These are phyloP conservation scores for Rutpela maculata DNA, from an alignment of 2,888 invertebrate genomes.

Conservation along the genomic window DNA sequence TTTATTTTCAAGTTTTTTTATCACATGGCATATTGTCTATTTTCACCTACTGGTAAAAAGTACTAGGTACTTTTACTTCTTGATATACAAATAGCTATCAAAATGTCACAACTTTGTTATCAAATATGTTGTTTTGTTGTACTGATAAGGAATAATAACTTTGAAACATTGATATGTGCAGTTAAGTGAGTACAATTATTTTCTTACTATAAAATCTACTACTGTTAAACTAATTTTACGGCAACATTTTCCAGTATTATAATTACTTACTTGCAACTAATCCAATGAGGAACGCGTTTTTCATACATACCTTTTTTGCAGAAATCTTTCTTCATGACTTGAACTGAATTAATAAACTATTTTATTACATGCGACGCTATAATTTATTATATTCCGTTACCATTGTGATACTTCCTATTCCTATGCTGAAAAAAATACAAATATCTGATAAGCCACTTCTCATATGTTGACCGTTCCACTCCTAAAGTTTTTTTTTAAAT, in stretches of 20 bases:
- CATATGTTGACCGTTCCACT: background rate
- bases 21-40: too few relatives aligned
- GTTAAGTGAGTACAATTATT: background rate
- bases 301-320: background rate
- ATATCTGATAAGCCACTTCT: background rate
- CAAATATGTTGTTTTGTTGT: too few relatives aligned
- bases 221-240: too few relatives aligned
- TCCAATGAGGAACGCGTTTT: background rate
- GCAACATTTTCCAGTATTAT: background rate
- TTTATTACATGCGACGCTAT: background rate
- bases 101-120: too few relatives aligned
- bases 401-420: constrained; percentile 4
- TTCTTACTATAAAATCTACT: too few relatives aligned
- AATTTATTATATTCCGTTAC: constrained; percentile 1
- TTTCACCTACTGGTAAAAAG: too few relatives aligned
- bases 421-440: background rate
- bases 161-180: background rate
- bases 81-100: too few relatives aligned
- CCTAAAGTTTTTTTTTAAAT: background rate
- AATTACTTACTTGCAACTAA: background rate
- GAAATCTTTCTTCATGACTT: background rate
- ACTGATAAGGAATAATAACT: background rate
- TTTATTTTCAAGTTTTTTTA: too few relatives aligned
- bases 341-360: background rate
- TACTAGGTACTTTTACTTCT: too few relatives aligned